phyloP scores from a whole-genome alignment of 2,797 vertebrate species.

The Rhodeus uyekii region DNA sequence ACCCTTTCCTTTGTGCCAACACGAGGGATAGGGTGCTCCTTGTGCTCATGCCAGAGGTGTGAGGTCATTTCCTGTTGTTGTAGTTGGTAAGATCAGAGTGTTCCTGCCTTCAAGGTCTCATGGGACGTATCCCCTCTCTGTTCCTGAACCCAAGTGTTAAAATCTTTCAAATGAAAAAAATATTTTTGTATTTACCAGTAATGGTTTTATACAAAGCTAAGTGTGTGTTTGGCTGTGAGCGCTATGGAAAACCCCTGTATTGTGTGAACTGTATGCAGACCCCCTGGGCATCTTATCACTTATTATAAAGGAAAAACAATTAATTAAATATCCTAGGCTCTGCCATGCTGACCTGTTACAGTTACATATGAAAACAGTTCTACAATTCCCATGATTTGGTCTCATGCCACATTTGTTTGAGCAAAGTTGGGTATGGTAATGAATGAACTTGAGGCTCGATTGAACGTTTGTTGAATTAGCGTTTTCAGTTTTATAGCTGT shows the following conservation, averaged over 20 bases:
- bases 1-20: conserved; percentile 31
- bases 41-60: conserved; percentile 62
- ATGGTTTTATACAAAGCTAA: not conserved
- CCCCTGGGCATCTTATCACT: not conserved
- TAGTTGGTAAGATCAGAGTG: conserved; percentile 45
- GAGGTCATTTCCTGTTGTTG: conserved; percentile 70
- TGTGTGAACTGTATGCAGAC: not conserved
- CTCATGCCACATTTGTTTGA: too few relatives aligned
- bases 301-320: not conserved
- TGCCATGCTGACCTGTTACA: not conserved
- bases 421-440: too few relatives aligned
- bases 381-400: not conserved
- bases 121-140: conserved; percentile 25
- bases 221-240: not conserved
- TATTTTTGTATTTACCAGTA: not conserved
- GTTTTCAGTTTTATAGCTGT: not conserved
- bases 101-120: conserved; percentile 20
- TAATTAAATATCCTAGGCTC: not conserved
- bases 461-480: too few relatives aligned
- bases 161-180: not conserved
- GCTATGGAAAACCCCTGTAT: conserved; percentile 6
- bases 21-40: conserved; percentile 61
- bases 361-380: not conserved
- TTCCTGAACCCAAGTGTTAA: conserved; percentile 23
- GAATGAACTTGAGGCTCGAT: too few relatives aligned